phyloP scores from a whole-genome alignment of 1,140 invertebrate genomes.

The Bombus soroeensis region DNA sequence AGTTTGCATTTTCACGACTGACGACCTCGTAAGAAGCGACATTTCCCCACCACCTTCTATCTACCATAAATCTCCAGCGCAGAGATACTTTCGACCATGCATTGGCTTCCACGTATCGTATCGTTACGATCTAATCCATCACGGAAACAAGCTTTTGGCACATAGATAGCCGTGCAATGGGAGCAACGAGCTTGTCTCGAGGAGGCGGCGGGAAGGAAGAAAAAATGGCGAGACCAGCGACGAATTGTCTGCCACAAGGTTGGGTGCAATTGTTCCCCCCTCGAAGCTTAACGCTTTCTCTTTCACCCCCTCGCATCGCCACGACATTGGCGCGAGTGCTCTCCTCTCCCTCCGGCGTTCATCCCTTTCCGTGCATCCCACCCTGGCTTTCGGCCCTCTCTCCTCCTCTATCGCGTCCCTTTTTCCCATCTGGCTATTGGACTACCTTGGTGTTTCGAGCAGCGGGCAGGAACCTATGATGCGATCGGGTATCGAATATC shows the following conservation, averaged over 20 bases:
- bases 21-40: not conserved
- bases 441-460: conserved; percentile 75
- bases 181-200: conserved; percentile 8
- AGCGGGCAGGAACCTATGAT: conserved; percentile 80
- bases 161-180: not conserved
- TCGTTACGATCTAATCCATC: not conserved
- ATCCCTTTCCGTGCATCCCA: conserved; percentile 71
- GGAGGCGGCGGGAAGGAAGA: conserved; percentile 45
- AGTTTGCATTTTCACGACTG: conserved; percentile 8
- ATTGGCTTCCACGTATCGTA: not conserved
- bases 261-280: conserved; percentile 65
- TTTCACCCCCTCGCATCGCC: conserved; percentile 60
- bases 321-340: conserved; percentile 63
- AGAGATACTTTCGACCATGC: not conserved
- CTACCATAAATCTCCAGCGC: not conserved
- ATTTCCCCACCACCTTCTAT: not conserved
- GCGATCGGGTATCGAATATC: conserved; percentile 83
- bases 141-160: conserved; percentile 1
- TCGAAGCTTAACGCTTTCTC: conserved; percentile 57
- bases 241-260: conserved; percentile 70
- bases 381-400: conserved; percentile 62
- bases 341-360: conserved; percentile 56
- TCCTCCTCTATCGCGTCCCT: conserved; percentile 67
- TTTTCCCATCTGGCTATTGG: conserved; percentile 83
- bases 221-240: conserved; percentile 72